phyloP scores from a whole-genome alignment of 2,888 invertebrate genomes.

The Epirrhoe alternata region DNA sequence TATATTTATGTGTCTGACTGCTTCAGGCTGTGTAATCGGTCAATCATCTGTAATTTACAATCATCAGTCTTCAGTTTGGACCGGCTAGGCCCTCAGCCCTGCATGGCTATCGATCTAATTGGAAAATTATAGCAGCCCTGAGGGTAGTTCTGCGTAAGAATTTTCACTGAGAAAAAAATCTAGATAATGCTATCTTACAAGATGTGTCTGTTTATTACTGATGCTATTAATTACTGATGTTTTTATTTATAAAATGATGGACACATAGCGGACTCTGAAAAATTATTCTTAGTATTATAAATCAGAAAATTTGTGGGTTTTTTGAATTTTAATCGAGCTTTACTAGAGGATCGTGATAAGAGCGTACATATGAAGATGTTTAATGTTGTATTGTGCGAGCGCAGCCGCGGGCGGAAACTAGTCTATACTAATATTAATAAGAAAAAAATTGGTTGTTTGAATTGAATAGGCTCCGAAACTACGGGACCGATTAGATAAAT shows the following conservation, averaged over 20 bases:
- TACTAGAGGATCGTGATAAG: too few relatives aligned
- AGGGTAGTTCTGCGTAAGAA: slow-evolving; percentile 38
- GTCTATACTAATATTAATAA: too few relatives aligned
- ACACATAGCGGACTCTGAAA: background rate
- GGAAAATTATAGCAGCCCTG: slow-evolving; percentile 68
- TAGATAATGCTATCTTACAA: background rate
- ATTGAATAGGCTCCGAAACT: too few relatives aligned
- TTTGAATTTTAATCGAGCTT: too few relatives aligned
- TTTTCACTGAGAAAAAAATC: slow-evolving; percentile 11
- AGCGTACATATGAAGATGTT: too few relatives aligned
- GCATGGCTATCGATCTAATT: slow-evolving; percentile 80
- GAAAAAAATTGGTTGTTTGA: too few relatives aligned
- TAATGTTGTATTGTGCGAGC: too few relatives aligned
- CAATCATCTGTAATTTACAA: slow-evolving; percentile 84
- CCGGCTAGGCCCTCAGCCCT: slow-evolving; percentile 68
- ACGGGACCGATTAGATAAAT: too few relatives aligned
- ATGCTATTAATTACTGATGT: background rate
- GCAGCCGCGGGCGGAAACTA: too few relatives aligned
- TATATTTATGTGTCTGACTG: slow-evolving; percentile 40
- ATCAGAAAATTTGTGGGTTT: too few relatives aligned
- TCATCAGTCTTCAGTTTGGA: slow-evolving; percentile 75
- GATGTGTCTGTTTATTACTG: too few relatives aligned
- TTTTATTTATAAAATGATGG: background rate
- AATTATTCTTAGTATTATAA: background rate
- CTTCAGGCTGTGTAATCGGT: slow-evolving; percentile 76